Evolutionary conservation across 2,888 invertebrate species (phyloP), one percentile per base, ranked within the genome.

Genomic region (Nephrotoma flavescens): DNA sequence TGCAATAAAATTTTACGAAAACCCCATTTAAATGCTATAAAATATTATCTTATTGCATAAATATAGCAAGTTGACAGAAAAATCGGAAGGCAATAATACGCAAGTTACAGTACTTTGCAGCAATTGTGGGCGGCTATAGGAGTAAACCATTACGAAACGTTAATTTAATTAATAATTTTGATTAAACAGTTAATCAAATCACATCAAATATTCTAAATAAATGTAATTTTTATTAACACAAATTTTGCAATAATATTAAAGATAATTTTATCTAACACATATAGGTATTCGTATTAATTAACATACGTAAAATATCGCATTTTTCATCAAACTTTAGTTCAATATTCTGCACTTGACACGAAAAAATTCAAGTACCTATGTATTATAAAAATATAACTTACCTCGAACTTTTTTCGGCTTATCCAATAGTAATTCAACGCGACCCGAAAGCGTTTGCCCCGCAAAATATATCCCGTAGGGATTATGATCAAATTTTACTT

Each of bases 381-480:
- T 9, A 71, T 31, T 9, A 12, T 9, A 31, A 31, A 31, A 31
- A 31, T 31, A 31, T 31, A 71, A 87, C 89, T 86, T 88, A 91
- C 91, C 91, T 89, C 89, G 89, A 11, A 91, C 87, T 88, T 90
- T 91, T 87, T 91, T 91, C 15, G 89, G 87, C 87, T 90, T 90
- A 87, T 89, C 90, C 15, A 91, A 88, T 86, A 88, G 89, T 83
- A 92, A 88, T 71, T 89, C 89, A 44, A 91, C 91, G 88, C 89
- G 90, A 41, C 91, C 91, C 45, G 89, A 88, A 15, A 91, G 87
- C 2, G 89, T 87, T 88, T 91, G 91, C 0, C 91, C 91, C 45
- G 90, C 89, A 88, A 89, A 91, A 87, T 89, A 91, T 41, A 89
- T 89, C 3, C 90, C 90, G 86, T 88, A 87, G 2, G 89, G 88